These are phyloP conservation scores for Coccyzus lansbergi DNA, from an alignment of 2,797 vertebrate species.

Conservation along the genomic window DNA sequence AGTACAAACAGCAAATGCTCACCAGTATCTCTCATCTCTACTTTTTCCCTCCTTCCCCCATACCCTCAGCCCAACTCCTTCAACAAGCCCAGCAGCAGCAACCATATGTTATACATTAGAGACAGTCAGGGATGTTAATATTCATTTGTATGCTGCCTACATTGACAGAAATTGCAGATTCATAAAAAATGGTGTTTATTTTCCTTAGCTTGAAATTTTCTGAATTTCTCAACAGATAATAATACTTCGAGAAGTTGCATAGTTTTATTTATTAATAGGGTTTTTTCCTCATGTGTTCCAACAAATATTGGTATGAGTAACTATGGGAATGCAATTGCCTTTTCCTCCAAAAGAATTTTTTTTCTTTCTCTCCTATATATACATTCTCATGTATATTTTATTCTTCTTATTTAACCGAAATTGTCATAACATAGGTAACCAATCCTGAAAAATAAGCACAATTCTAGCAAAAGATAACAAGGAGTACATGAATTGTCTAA, in stretches of 20 bases:
- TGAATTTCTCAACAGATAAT: background rate
- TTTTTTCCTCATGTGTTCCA: background rate
- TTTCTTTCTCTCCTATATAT: background rate
- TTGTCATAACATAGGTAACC: background rate
- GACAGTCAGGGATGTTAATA: slow-evolving; percentile 34
- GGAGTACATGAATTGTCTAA: background rate
- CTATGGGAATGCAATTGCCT: background rate
- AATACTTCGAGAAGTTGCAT: background rate
- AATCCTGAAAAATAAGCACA: background rate
- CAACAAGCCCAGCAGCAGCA: slow-evolving; percentile 1
- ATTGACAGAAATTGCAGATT: slow-evolving; percentile 8
- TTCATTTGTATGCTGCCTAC: slow-evolving; percentile 5
- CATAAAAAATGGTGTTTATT: slow-evolving; percentile 19
- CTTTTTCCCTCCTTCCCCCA: background rate
- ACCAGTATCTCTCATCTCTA: background rate
- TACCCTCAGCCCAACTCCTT: background rate
- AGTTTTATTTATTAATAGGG: background rate
- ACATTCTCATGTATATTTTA: background rate
- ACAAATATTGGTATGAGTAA: background rate
- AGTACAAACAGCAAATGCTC: slow-evolving; percentile 7
- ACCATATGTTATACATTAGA: slow-evolving; percentile 20
- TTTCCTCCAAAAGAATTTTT: background rate
- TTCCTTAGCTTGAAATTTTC: background rate
- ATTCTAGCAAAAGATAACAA: background rate
- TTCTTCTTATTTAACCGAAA: background rate